These are phyloP conservation scores for Sylvia atricapilla DNA, from an alignment of 2,113 vertebrate species.

Conservation along the genomic window DNA sequence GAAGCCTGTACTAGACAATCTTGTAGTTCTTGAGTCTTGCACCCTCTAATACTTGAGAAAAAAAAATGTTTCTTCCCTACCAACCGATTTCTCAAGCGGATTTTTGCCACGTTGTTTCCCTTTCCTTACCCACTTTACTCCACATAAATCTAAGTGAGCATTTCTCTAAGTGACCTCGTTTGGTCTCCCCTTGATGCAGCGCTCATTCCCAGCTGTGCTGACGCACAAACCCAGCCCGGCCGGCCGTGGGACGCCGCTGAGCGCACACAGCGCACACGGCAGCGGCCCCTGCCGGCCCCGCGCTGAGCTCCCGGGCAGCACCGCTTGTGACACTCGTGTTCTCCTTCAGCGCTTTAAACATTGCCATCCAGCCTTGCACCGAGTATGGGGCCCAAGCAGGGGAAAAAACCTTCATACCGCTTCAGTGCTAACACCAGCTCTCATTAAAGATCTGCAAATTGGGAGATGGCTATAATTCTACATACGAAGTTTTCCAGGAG, in stretches of 20 bases:
- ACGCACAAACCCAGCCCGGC: no score
- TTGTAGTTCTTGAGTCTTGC: neutral
- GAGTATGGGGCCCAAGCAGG: accelerated
- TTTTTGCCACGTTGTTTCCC: neutral
- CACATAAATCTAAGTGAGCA: neutral
- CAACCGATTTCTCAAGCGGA: neutral
- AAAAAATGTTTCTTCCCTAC: neutral
- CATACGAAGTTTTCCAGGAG: neutral
- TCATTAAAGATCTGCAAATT: neutral
- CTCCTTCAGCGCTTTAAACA: neutral
- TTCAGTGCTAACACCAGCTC: neutral
- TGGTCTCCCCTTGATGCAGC: neutral
- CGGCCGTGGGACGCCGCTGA: accelerated
- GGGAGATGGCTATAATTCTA: neutral
- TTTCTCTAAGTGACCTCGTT: neutral
- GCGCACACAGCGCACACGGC: neutral
- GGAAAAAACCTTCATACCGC: neutral
- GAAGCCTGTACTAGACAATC: neutral
- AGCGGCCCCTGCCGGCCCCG: neutral
- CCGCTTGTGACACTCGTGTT: accelerated
- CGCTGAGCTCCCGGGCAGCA: neutral
- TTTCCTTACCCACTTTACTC: neutral
- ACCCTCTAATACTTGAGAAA: neutral
- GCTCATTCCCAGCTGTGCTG: neutral
- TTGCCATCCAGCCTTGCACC: neutral